A percentile compares a stretch with the other conserved stretches of the same genome.
Conservation (phyloP, 2,888 invertebrate species). For the Ecdyonurus torrentis region DNA sequence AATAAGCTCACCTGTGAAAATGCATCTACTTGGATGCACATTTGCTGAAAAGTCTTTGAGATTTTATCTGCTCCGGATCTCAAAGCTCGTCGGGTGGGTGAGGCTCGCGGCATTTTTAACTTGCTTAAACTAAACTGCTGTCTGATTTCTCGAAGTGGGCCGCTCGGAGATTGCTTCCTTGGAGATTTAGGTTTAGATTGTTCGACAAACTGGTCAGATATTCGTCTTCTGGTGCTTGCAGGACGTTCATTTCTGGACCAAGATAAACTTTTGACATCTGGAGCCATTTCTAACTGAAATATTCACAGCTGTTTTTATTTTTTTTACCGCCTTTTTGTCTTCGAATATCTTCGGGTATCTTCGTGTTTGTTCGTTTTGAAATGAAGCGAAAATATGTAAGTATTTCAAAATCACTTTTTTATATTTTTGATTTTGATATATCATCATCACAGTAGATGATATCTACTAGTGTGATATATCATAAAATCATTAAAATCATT, state of each 20-base stretch:
- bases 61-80: conserved; percentile 50
- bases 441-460: too few relatives aligned
- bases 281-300: conserved; percentile 1
- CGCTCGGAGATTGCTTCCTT: neutral
- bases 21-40: conserved; percentile 45
- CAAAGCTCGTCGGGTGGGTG: conserved; percentile 35
- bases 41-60: conserved; percentile 44
- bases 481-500: too few relatives aligned
- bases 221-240: neutral
- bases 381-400: too few relatives aligned
- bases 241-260: neutral
- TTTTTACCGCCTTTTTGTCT: too few relatives aligned
- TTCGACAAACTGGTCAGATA: neutral
- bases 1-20: conserved; percentile 39
- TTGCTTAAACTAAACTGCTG: neutral
- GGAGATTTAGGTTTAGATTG: neutral
- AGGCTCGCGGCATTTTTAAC: neutral
- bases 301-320: too few relatives aligned
- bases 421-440: too few relatives aligned
- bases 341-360: too few relatives aligned
- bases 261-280: neutral
- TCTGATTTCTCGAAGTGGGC: neutral
- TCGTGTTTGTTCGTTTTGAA: too few relatives aligned
- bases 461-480: too few relatives aligned
- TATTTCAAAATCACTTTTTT: too few relatives aligned